phyloP scores from a whole-genome alignment of 2,888 invertebrate species.

The Zygogramma bicolorata region DNA sequence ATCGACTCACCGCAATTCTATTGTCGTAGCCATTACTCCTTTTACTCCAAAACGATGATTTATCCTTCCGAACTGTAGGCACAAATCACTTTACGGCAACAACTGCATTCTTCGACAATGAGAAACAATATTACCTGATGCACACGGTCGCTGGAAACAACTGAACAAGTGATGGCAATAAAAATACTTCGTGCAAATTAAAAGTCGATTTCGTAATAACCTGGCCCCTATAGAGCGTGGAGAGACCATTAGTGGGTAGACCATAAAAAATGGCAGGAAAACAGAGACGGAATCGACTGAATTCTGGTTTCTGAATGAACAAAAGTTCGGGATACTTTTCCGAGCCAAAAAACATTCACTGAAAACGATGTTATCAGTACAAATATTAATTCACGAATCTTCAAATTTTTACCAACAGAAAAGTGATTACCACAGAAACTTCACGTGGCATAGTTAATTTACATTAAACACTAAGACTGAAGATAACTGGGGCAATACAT shows the following conservation, averaged over 20 bases:
- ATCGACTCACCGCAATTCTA: not conserved
- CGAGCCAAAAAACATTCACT: too few relatives aligned
- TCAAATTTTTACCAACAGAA: too few relatives aligned
- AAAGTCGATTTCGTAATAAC: conserved; percentile 22
- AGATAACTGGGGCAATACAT: too few relatives aligned
- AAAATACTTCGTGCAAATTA: conserved; percentile 13
- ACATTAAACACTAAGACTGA: too few relatives aligned
- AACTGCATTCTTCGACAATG: conserved; percentile 3
- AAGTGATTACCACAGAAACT: too few relatives aligned
- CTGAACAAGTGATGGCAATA: conserved; percentile 12
- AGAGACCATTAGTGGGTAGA: conserved; percentile 15
- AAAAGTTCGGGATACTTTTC: not conserved
- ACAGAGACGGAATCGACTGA: conserved; percentile 15
- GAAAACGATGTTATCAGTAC: too few relatives aligned
- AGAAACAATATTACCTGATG: not conserved
- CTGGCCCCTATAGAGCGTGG: conserved; percentile 17
- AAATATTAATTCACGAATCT: too few relatives aligned
- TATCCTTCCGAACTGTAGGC: not conserved
- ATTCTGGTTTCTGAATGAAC: not conserved
- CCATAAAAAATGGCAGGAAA: conserved; percentile 14
- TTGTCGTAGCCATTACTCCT: not conserved
- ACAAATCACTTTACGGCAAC: not conserved
- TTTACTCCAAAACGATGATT: not conserved
- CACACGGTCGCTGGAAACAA: conserved; percentile 6
- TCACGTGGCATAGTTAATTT: too few relatives aligned